Percentiles rank a stretch among this genome's conserved stretches.
These are phyloP conservation scores for Incurvaria masculella DNA, from an alignment of 2,888 invertebrate species.

Conservation along the genomic window DNA sequence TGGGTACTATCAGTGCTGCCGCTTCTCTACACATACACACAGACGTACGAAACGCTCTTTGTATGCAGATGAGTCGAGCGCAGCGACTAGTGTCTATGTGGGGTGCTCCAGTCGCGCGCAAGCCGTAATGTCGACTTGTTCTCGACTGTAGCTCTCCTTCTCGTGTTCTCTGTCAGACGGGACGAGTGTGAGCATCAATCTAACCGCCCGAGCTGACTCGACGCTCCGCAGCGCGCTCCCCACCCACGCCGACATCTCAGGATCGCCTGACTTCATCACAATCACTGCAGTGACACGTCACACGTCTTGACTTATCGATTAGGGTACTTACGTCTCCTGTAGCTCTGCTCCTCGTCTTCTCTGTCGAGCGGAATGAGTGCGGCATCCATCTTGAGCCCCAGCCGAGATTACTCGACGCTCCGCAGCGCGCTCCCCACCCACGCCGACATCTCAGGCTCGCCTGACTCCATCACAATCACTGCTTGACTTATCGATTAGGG, in stretches of 20 bases:
- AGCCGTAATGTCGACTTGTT: too few species aligned
- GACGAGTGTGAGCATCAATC: conserved; percentile 28
- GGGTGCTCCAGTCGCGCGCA: too few species aligned
- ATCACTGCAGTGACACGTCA: conserved; percentile 26
- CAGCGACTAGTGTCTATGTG: too few species aligned
- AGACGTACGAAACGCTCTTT: too few species aligned
- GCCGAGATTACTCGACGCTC: conserved; percentile 24
- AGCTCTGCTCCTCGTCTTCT: conserved; percentile 38
- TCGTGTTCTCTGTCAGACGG: conserved; percentile 38
- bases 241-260: conserved; percentile 28
- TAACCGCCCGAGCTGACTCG: conserved; percentile 26
- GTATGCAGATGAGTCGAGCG: too few species aligned
- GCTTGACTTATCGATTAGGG: too few species aligned
- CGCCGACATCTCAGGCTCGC: conserved; percentile 30
- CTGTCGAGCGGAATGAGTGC: conserved; percentile 34
- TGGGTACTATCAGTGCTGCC: too few species aligned
- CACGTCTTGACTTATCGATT: too few species aligned
- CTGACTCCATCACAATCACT: conserved; percentile 36
- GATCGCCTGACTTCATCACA: conserved; percentile 32
- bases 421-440: conserved; percentile 31
- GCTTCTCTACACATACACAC: too few species aligned
- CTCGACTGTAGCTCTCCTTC: conserved; percentile 35
- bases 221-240: conserved; percentile 28
- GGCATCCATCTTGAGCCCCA: conserved; percentile 27
- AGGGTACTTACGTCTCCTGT: conserved; percentile 27